phyloP scores from a whole-genome alignment of 2,113 vertebrate genomes.

The Oplegnathus fasciatus region DNA sequence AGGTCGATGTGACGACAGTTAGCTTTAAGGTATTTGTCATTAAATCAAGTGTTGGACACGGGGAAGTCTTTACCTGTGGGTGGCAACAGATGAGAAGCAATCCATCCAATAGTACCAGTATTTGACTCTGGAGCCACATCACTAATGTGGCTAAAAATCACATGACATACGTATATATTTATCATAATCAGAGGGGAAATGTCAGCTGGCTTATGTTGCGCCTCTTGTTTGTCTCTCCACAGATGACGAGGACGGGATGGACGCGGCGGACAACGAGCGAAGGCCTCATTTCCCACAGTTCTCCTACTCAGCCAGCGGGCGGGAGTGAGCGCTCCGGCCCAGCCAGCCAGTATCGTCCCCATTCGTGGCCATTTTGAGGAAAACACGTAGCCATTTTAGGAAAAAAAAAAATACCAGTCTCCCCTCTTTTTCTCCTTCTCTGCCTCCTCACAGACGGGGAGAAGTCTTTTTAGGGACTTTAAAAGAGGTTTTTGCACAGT shows the following conservation, averaged over 20 bases:
- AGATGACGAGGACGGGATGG: slow-evolving; percentile 98
- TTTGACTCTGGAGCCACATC: too few relatives aligned
- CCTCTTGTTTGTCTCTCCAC: background rate
- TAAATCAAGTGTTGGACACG: too few relatives aligned
- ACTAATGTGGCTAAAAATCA: too few relatives aligned
- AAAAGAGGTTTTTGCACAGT: slow-evolving; percentile 88
- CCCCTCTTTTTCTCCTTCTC: slow-evolving; percentile 79
- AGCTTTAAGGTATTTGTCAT: too few relatives aligned
- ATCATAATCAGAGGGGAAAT: too few relatives aligned
- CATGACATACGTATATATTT: too few relatives aligned
- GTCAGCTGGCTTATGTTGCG: background rate
- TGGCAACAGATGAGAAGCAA: too few relatives aligned
- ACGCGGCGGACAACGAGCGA: slow-evolving; percentile 92
- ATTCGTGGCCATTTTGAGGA: slow-evolving; percentile 82
- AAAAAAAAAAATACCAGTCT: slow-evolving; percentile 77
- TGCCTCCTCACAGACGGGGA: slow-evolving; percentile 76
- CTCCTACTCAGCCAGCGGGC: slow-evolving; percentile 96
- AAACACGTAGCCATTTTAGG: slow-evolving; percentile 86
- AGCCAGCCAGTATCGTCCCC: slow-evolving; percentile 55
- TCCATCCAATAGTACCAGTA: too few relatives aligned
- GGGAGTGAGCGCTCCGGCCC: slow-evolving; percentile 85
- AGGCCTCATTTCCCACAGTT: slow-evolving; percentile 97
- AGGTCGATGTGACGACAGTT: too few relatives aligned
- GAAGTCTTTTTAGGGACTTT: slow-evolving; percentile 82
- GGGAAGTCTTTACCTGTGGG: too few relatives aligned